These are phyloP conservation scores for Lepilemur septentrionalis DNA, from an alignment of 2,797 vertebrate genomes.

Conservation along the genomic window DNA sequence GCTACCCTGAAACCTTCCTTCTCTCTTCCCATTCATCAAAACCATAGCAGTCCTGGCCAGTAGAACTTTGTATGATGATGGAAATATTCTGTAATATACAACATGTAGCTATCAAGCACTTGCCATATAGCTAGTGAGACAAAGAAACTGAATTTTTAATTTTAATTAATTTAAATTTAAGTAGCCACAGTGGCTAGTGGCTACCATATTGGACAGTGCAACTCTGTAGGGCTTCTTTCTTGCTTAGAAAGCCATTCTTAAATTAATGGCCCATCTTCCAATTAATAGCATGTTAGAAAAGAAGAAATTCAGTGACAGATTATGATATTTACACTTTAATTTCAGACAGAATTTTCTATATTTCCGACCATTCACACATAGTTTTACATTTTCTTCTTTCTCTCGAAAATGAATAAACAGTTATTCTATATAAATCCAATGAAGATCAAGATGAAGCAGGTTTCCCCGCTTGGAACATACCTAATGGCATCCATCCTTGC, in stretches of 20 bases:
- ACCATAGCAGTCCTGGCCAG: not conserved
- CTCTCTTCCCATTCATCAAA: not conserved
- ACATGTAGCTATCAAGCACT: not conserved
- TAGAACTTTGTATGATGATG: not conserved
- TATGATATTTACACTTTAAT: not conserved
- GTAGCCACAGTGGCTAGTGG: not conserved
- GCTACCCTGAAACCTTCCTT: not conserved
- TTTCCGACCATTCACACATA: not conserved
- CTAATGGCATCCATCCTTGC: not conserved
- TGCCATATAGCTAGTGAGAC: not conserved
- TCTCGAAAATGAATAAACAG: not conserved
- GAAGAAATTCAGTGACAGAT: not conserved
- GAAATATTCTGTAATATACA: not conserved
- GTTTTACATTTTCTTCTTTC: not conserved
- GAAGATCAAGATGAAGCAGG: not conserved
- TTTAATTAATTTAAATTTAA: conserved; percentile 30
- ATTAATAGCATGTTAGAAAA: not conserved
- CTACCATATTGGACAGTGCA: not conserved
- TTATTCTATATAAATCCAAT: not conserved
- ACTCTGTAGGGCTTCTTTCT: not conserved
- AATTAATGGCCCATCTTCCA: not conserved
- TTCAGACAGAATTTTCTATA: not conserved
- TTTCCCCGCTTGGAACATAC: not conserved
- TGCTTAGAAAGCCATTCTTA: not conserved
- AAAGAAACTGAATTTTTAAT: not conserved